Conservation (phyloP, 2,888 invertebrate genomes). For the Phoronis australis region DNA sequence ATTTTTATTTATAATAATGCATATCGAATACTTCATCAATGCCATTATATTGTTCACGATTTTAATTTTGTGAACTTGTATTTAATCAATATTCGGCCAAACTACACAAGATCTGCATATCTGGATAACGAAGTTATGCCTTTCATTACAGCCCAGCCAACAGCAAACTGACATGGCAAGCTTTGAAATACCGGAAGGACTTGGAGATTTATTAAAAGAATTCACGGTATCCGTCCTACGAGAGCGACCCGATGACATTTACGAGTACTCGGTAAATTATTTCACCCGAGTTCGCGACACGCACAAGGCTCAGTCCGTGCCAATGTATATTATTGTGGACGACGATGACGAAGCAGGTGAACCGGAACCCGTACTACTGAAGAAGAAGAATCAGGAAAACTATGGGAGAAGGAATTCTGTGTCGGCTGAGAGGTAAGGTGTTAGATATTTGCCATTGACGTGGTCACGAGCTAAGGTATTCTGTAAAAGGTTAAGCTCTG, state of each 20-base stretch:
- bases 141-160: too few relatives aligned
- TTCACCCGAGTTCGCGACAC: constrained; percentile 44
- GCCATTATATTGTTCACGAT: too few relatives aligned
- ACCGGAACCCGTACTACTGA: constrained; percentile 42
- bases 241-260: constrained; percentile 43
- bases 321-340: constrained; percentile 52
- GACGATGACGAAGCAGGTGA: constrained; percentile 47
- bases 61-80: too few relatives aligned
- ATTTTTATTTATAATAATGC: too few relatives aligned
- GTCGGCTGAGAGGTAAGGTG: constrained; percentile 34
- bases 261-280: constrained; percentile 50
- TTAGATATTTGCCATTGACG: too few relatives aligned
- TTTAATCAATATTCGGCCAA: too few relatives aligned
- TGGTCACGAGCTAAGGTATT: constrained; percentile 1
- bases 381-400: constrained; percentile 38
- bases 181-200: constrained; percentile 50
- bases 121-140: too few relatives aligned
- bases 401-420: constrained; percentile 50
- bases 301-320: constrained; percentile 37
- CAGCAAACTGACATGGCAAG: constrained; percentile 31
- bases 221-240: constrained; percentile 51
- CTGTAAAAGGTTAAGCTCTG: constrained; percentile 3
- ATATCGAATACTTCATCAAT: too few relatives aligned
- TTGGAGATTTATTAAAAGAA: constrained; percentile 49
- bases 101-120: too few relatives aligned